These are phyloP conservation scores for Blastobasis adustella DNA, from an alignment of 2,888 invertebrate genomes.

Conservation along the genomic window DNA sequence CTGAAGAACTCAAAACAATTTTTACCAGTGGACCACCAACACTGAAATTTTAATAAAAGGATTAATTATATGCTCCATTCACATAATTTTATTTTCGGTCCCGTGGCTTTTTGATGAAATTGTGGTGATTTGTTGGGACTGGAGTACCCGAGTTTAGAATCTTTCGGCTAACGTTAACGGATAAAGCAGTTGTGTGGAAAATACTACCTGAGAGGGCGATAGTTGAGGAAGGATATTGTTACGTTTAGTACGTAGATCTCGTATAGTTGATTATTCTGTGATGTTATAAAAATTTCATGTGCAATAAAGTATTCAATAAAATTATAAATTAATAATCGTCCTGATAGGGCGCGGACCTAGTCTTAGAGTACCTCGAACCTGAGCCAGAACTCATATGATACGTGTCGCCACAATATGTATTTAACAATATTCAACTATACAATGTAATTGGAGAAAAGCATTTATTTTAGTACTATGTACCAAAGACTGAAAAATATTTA, in stretches of 20 bases:
- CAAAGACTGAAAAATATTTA: constrained; percentile 66
- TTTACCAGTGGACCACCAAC: too few relatives aligned
- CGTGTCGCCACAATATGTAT: constrained; percentile 27
- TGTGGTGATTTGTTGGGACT: too few relatives aligned
- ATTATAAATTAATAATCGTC: constrained; percentile 20
- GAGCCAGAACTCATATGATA: constrained; percentile 31
- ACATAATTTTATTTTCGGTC: too few relatives aligned
- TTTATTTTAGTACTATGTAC: constrained; percentile 58
- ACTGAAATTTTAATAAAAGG: too few relatives aligned
- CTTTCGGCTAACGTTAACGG: too few relatives aligned
- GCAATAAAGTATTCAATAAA: constrained; percentile 41
- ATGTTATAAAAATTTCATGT: constrained; percentile 49
- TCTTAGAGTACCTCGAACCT: constrained; percentile 33
- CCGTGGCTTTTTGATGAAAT: too few relatives aligned
- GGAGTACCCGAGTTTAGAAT: neutral
- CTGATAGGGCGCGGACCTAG: constrained; percentile 35
- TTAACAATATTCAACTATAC: constrained; percentile 23
- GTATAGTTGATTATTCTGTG: constrained; percentile 53
- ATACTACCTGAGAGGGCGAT: neutral
- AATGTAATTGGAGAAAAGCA: constrained; percentile 34
- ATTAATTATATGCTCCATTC: too few relatives aligned
- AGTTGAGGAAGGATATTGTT: constrained; percentile 1
- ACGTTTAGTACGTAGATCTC: constrained; percentile 35
- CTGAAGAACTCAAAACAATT: too few relatives aligned
- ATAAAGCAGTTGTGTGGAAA: neutral